A percentile compares a stretch with the other conserved stretches of the same genome.
Evolutionary conservation across 2,888 invertebrate species (phyloP).

Genomic region (Ormia ochracea): DNA sequence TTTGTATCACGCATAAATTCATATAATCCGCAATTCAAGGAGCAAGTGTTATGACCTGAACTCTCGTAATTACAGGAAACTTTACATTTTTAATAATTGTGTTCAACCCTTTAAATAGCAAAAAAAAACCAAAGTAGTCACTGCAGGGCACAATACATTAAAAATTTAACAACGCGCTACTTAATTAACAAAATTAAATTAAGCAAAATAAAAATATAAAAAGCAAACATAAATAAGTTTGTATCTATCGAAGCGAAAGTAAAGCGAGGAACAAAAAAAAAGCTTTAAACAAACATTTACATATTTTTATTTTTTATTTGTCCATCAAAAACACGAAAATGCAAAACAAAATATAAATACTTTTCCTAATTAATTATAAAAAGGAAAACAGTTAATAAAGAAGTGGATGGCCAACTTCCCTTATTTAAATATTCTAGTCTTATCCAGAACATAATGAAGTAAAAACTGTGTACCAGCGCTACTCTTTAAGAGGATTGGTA

Average conservation of each 20-base stretch:
- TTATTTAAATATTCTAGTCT: slow-evolving; percentile 10
- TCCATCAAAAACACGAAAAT: neutral
- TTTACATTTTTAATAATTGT: slow-evolving; percentile 14
- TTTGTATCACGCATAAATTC: too few species aligned
- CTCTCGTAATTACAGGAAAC: slow-evolving; percentile 21
- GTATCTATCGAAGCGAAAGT: neutral
- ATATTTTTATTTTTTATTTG: neutral
- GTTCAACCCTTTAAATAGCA: slow-evolving; percentile 22
- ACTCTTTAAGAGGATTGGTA: neutral
- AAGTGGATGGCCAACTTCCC: slow-evolving; percentile 10
- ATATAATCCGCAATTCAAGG: neutral
- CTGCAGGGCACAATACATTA: slow-evolving; percentile 38
- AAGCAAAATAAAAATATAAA: slow-evolving; percentile 15
- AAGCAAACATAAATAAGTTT: neutral
- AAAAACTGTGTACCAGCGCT: neutral
- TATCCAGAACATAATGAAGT: slow-evolving; percentile 19
- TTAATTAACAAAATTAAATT: slow-evolving; percentile 56
- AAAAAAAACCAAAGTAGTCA: neutral
- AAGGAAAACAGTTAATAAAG: slow-evolving; percentile 38
- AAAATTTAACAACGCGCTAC: slow-evolving; percentile 48
- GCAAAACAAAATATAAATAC: neutral
- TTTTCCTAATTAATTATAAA: slow-evolving; percentile 40
- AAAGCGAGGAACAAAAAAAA: slow-evolving; percentile 11
- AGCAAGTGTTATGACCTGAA: neutral
- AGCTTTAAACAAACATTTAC: slow-evolving; percentile 3